Conservation (phyloP, 2,797 vertebrate genomes). For the Alca torda region DNA sequence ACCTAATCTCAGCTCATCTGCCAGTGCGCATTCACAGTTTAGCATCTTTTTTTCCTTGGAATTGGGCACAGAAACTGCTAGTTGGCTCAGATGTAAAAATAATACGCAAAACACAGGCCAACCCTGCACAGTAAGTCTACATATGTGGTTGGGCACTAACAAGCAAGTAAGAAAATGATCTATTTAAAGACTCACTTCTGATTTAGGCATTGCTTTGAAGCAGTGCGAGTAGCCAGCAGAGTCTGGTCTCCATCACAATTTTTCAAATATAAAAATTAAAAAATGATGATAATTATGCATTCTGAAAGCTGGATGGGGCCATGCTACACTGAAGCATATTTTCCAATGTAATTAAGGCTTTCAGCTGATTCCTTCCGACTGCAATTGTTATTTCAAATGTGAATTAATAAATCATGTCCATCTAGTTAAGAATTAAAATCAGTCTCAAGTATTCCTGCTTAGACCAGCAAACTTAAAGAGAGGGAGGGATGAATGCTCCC, state of each 20-base stretch:
- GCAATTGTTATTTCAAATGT: slow-evolving; percentile 95
- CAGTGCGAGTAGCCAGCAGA: slow-evolving; percentile 28
- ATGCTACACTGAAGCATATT: slow-evolving; percentile 77
- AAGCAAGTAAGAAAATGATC: slow-evolving; percentile 63
- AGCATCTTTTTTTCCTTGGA: slow-evolving; percentile 52
- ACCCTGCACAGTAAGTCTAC: slow-evolving; percentile 33
- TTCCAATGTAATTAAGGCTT: slow-evolving; percentile 90
- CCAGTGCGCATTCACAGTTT: slow-evolving; percentile 65
- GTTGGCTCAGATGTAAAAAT: slow-evolving; percentile 56
- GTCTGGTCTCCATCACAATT: slow-evolving; percentile 66
- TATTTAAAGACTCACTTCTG: slow-evolving; percentile 62
- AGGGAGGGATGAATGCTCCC: slow-evolving; percentile 20
- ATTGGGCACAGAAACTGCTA: slow-evolving; percentile 42
- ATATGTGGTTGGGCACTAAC: slow-evolving; percentile 45
- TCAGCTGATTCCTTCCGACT: slow-evolving; percentile 85
- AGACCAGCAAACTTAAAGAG: slow-evolving; percentile 72
- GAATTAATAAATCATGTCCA: slow-evolving; percentile 94
- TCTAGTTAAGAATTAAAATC: slow-evolving; percentile 93
- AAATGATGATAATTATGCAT: slow-evolving; percentile 76
- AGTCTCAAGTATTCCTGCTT: slow-evolving; percentile 79
- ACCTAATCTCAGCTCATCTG: slow-evolving; percentile 68
- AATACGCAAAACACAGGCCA: slow-evolving; percentile 43
- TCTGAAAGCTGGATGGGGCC: slow-evolving; percentile 68
- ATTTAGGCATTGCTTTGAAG: slow-evolving; percentile 65
- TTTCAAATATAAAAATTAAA: slow-evolving; percentile 75